Evolutionary conservation across 2,797 vertebrate genomes (phyloP), one percentile per base, ranked within the genome.

Genomic region (Melanotaenia parkinsoni): DNA sequence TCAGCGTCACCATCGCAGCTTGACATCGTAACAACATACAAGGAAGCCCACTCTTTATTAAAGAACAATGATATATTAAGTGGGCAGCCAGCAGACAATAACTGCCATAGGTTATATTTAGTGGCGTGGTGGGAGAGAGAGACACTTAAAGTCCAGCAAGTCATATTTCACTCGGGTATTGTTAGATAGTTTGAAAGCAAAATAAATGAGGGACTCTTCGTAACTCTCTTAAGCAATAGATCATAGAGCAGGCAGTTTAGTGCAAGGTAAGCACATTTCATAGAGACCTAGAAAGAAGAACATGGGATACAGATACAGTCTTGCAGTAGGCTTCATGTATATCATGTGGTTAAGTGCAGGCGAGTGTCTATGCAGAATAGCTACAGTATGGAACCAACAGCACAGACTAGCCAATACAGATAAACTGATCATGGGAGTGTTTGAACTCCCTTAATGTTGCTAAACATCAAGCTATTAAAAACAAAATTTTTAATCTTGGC

Each of bases 61-160:
- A 72, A 79, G 74, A 63, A 88, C 62, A 77, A 82, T 89, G 28
- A 82, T 89, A 90, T 79, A 88, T 89, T 84, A 80, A 87, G 82
- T 84, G 82, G 81, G 76, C 64, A 74, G 67, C 72, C 51, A 28
- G 71, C 10, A 53, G 54, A 83, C 75, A 77, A 75, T 85, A 83
- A 82, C 87, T 88, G 86, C 79, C 76, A 54, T 58, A 75, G 70
- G 88, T 89, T 93, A 89, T 89, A 92, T 93, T 92, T 92, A 90
- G 91, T 88, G 74, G 69, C 71, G 81, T 78, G 53, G 87, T 85
- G 79, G 76, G 61, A 80, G 75, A 76, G 57, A 64, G 77, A 71
- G 78, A 84, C 79, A 81, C 69, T 58, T 80, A 56, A 78, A 83
- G 80, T 54, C 65, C 69, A 58, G 63, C 74, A 88, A 89, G 83